Evolutionary conservation across 2,888 invertebrate species (phyloP).

Genomic region (Calliphora vomitoria): DNA sequence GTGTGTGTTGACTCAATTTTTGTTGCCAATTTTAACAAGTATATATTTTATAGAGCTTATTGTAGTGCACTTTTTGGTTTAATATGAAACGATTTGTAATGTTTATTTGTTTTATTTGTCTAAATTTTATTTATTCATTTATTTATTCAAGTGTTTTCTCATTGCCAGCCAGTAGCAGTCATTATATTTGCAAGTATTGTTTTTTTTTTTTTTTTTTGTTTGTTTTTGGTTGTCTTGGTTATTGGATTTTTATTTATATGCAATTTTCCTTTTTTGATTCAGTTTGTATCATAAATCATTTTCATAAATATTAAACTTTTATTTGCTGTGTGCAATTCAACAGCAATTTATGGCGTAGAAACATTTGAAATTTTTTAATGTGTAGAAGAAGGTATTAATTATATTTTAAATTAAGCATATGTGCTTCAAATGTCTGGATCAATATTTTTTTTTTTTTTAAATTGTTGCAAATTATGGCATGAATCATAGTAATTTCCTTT

Average conservation of each 20-base stretch:
- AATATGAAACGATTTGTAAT: slow-evolving; percentile 1
- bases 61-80: background rate
- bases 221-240: no score
- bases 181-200: slow-evolving; percentile 24
- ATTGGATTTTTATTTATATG: slow-evolving; percentile 5
- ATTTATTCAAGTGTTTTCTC: slow-evolving; percentile 52
- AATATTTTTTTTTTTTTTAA: background rate
- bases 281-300: slow-evolving; percentile 15
- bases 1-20: background rate
- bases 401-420: slow-evolving; percentile 51
- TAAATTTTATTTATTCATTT: slow-evolving; percentile 27
- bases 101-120: slow-evolving; percentile 11
- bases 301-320: background rate
- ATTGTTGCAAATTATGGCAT: background rate
- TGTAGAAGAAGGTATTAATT: slow-evolving; percentile 46
- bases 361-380: background rate
- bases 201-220: no score
- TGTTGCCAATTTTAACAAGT: background rate
- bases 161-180: slow-evolving; percentile 46
- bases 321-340: background rate
- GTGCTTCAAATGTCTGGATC: slow-evolving; percentile 16
- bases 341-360: background rate
- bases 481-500: slow-evolving; percentile 6
- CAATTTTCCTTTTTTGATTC: background rate
- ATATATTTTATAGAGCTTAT: background rate